Evolutionary conservation across 2,113 vertebrate genomes (phyloP).

Genomic region (Suricata suricatta): DNA sequence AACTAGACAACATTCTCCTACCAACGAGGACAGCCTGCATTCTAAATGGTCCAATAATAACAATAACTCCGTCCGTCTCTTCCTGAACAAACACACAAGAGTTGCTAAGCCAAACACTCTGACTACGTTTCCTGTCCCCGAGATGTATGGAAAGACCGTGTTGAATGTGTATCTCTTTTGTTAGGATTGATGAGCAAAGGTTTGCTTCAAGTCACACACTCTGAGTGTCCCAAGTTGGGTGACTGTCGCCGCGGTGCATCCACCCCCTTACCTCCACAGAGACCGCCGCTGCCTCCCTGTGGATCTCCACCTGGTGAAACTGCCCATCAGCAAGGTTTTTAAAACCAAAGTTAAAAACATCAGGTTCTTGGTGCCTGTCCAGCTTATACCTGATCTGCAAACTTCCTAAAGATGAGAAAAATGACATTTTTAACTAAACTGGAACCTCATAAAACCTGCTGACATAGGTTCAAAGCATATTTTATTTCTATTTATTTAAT

Average conservation of each 20-base stretch:
- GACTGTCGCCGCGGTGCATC: neutral
- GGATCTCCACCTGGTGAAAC: slow-evolving; percentile 84
- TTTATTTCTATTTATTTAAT: neutral
- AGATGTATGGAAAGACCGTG: neutral
- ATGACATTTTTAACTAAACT: neutral
- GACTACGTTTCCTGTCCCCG: neutral
- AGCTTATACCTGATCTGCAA: slow-evolving; percentile 88
- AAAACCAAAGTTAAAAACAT: slow-evolving; percentile 81
- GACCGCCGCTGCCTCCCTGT: slow-evolving; percentile 82
- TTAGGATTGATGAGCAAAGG: neutral
- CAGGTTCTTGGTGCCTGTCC: slow-evolving; percentile 83
- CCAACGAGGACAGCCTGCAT: neutral
- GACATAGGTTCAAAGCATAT: neutral
- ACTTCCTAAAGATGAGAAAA: slow-evolving; percentile 81
- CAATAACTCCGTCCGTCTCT: neutral
- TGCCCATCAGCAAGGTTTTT: slow-evolving; percentile 86
- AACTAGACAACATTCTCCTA: neutral
- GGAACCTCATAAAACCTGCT: neutral
- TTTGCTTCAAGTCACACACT: neutral
- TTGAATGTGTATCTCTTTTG: neutral
- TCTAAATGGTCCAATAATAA: neutral
- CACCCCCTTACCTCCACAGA: slow-evolving; percentile 81
- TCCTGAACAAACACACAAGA: neutral
- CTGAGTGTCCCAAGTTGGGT: neutral
- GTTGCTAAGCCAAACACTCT: neutral